Base-by-base conservation (phyloP, 2,888 invertebrate species). In the Lepidonotus clava region DNA sequence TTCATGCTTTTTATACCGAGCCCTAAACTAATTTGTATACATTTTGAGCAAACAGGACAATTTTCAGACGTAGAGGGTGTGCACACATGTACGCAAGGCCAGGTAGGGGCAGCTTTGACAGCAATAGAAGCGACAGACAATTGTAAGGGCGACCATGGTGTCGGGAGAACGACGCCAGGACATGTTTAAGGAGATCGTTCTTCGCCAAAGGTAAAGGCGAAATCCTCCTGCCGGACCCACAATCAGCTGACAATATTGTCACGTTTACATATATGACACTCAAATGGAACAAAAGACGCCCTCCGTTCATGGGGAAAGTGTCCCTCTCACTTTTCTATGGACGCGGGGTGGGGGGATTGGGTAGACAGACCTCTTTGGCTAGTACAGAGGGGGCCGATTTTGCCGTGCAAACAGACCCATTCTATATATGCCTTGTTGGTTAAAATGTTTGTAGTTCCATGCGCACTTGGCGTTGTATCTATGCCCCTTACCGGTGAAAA, bases 391-490 rank as follows among this genome's bases (percentile, higher is more conserved):
- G 51, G 51, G 51, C 51, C 51, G 11, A 51, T 51, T n/a, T n/a
- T n/a, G n/a, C n/a, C n/a, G n/a, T n/a, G n/a, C n/a, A n/a, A n/a
- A n/a, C n/a, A n/a, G n/a, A n/a, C n/a, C n/a, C n/a, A n/a, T 24
- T 61, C 36, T 34, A 76, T n/a, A 38, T 76, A 38, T 76, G 5
- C n/a, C 36, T 4, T 34, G 21, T 2, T 76, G 36, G 38, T 76
- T 76, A 76, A 76, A 38, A 76, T 76, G 76, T 76, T 76, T 76
- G 76, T 40, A 11, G 34, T 76, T 14, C 2, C 76, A 38, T 76
- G 21, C 40, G 21, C 76, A 76, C 76, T 40, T 76, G 4, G 38
- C 2, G 36, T 1, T 76, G 76, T 76, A 76, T 76, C 76, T 34
- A 76, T 28, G 34, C 18, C 11, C 76, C 76, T 36, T 36, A n/a